These are phyloP conservation scores for Bradypodion ventrale DNA, from an alignment of 2,797 vertebrate genomes.

Conservation along the genomic window DNA sequence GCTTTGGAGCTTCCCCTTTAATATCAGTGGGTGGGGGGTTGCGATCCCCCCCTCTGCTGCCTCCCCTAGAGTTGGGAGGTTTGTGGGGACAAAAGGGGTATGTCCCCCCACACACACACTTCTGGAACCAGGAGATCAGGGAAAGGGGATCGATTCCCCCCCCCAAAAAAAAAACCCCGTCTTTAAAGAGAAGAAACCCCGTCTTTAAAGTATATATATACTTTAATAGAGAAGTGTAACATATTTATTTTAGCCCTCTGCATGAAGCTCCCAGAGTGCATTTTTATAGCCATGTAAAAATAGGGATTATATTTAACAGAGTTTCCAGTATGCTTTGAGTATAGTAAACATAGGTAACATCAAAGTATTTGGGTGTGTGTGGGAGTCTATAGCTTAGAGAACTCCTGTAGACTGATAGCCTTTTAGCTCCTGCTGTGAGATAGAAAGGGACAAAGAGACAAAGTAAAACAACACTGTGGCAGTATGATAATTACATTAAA, in stretches of 20 bases:
- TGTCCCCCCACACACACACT: too few species aligned
- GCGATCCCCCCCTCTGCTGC: too few species aligned
- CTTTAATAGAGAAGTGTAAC: slow-evolving; percentile 31
- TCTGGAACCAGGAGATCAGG: too few species aligned
- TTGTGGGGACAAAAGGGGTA: too few species aligned
- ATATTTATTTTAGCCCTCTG: neutral
- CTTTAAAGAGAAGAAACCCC: too few species aligned
- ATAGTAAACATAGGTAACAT: neutral
- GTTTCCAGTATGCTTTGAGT: slow-evolving; percentile 5
- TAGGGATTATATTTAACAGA: slow-evolving; percentile 27
- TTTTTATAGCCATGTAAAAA: slow-evolving; percentile 17
- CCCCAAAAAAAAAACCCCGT: too few species aligned
- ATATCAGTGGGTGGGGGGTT: too few species aligned
- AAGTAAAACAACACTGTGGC: neutral
- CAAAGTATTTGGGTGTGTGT: slow-evolving; percentile 4
- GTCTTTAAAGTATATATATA: too few species aligned
- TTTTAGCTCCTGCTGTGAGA: slow-evolving; percentile 26
- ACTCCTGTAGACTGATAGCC: slow-evolving; percentile 4
- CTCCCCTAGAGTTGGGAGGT: too few species aligned
- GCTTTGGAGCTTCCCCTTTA: too few species aligned
- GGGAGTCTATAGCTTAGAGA: neutral
- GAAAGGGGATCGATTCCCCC: too few species aligned
- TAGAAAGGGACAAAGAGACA: slow-evolving; percentile 15
- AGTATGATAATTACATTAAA: slow-evolving; percentile 43
- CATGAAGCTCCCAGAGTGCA: neutral